Percentiles rank a stretch among this genome's conserved stretches.
Conservation (phyloP, 2,113 vertebrate species). For the Tonatia bakeri region DNA sequence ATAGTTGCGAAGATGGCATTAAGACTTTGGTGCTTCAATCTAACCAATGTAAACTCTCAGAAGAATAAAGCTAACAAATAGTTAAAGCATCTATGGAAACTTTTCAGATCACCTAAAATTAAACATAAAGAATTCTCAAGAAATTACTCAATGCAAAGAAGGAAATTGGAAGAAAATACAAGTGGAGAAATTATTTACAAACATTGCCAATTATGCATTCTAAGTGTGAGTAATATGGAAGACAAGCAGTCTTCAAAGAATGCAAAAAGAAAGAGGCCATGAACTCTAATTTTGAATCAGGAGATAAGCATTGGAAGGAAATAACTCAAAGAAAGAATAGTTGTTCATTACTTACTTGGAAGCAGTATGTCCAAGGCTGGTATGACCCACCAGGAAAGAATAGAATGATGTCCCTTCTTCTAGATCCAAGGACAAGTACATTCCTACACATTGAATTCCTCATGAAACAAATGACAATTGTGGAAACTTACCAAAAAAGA, state of each 20-base stretch:
- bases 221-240: conserved; percentile 9
- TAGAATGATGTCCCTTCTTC: neutral
- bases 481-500: conserved; percentile 53
- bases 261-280: neutral
- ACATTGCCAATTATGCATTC: neutral
- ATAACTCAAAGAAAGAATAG: neutral
- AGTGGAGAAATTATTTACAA: conserved; percentile 15
- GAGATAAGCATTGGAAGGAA: neutral
- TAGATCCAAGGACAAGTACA: neutral
- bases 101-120: neutral
- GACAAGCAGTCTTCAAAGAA: neutral
- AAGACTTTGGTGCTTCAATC: neutral
- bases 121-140: neutral
- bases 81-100: neutral
- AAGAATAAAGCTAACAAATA: neutral
- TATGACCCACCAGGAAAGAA: neutral
- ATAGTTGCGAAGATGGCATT: neutral
- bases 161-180: neutral
- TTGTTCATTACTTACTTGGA: neutral
- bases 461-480: conserved; percentile 40
- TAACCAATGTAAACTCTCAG: neutral
- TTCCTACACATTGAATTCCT: neutral
- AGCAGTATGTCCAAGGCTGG: neutral
- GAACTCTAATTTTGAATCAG: neutral
- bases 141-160: neutral